Conservation (phyloP, 2,113 vertebrate genomes). For the Phrynosoma platyrhinos region DNA sequence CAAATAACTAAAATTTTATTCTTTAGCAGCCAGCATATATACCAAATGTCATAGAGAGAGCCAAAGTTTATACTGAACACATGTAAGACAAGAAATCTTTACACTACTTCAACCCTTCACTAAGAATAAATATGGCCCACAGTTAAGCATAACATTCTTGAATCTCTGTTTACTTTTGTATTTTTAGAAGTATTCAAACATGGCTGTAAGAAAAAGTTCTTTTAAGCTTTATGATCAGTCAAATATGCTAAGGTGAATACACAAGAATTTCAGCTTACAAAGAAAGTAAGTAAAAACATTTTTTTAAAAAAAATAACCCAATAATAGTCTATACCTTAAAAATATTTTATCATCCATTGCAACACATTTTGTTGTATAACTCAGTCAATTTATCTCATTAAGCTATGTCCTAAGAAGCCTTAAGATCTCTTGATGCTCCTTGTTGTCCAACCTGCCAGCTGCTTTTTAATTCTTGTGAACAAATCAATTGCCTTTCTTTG, state of each 20-base stretch:
- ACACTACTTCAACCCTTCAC: conserved; percentile 51
- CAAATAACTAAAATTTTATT: conserved; percentile 68
- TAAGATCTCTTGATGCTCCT: conserved; percentile 74
- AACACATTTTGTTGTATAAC: conserved; percentile 62
- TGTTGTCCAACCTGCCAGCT: conserved; percentile 70
- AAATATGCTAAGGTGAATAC: conserved; percentile 60
- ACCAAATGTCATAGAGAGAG: conserved; percentile 65
- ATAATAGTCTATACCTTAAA: conserved; percentile 78
- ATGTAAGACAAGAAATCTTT: conserved; percentile 50
- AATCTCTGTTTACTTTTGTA: conserved; percentile 65
- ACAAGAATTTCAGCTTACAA: conserved; percentile 62
- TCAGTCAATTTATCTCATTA: conserved; percentile 63
- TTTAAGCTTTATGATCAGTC: conserved; percentile 56
- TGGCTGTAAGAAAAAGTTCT: conserved; percentile 63
- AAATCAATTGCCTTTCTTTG: conserved; percentile 59
- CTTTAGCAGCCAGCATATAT: conserved; percentile 65
- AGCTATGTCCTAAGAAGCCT: conserved; percentile 71
- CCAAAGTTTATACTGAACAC: conserved; percentile 58
- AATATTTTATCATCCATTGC: conserved; percentile 78
- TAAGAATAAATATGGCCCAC: conserved; percentile 57
- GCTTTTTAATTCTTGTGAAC: conserved; percentile 67
- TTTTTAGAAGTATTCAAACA: conserved; percentile 67
- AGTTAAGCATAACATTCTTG: conserved; percentile 39
- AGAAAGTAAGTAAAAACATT: conserved; percentile 66
- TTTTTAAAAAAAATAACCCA: conserved; percentile 54